A percentile compares a stretch with the other conserved stretches of the same genome.
Evolutionary conservation across 2,113 vertebrate species (phyloP).

Genomic region (Siphamia tubifer): DNA sequence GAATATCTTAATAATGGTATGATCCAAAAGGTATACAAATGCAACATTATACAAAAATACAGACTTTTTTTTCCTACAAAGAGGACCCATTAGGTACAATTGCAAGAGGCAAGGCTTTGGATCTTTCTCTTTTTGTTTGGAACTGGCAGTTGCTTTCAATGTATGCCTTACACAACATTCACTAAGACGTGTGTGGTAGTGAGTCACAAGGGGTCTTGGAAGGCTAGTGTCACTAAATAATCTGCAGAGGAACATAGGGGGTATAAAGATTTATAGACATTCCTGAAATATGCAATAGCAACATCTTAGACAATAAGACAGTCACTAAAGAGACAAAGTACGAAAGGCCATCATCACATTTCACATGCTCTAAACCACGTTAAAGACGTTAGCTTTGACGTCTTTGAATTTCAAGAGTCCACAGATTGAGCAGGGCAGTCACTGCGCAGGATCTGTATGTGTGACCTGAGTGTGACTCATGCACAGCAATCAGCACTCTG

Average conservation of each 20-base stretch:
- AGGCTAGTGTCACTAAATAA: background rate
- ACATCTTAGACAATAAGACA: background rate
- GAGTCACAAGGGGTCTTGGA: background rate
- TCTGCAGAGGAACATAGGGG: slow-evolving; percentile 2
- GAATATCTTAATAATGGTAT: too few species aligned
- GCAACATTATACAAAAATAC: too few species aligned
- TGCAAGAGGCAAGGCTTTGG: too few species aligned
- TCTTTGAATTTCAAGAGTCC: slow-evolving; percentile 1
- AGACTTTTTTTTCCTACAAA: too few species aligned
- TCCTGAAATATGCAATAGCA: background rate
- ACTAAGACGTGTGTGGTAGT: too few species aligned
- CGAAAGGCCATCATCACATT: background rate
- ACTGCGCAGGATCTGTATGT: slow-evolving; percentile 42
- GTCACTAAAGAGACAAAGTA: background rate
- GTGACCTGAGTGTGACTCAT: slow-evolving; percentile 63
- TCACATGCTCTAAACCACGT: too few species aligned
- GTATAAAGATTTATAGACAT: background rate
- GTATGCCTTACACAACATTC: too few species aligned
- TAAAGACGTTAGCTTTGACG: background rate
- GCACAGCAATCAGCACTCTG: slow-evolving; percentile 45
- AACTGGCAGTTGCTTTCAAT: too few species aligned
- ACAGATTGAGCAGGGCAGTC: slow-evolving; percentile 5
- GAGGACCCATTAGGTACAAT: too few species aligned
- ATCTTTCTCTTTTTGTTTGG: too few species aligned
- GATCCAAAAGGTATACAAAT: too few species aligned